phyloP scores from a whole-genome alignment of 2,113 vertebrate genomes.

The Grammomys dolichurus region DNA sequence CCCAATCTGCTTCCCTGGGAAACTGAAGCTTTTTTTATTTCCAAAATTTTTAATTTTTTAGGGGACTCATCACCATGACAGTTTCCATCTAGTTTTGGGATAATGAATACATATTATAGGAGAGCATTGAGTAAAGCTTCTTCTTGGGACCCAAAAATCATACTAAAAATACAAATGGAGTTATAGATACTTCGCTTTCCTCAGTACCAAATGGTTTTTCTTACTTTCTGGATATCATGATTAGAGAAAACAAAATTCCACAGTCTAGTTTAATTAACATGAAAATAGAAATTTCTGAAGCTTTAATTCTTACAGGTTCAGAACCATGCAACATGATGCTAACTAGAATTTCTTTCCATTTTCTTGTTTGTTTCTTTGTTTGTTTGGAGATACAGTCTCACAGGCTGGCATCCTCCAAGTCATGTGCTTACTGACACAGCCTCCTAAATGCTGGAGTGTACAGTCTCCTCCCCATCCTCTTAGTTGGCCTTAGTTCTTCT shows the following conservation, averaged over 20 bases:
- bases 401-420: not conserved
- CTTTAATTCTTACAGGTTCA: not conserved
- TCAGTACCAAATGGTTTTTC: not conserved
- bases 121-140: not conserved
- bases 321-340: not conserved
- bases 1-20: too few relatives aligned
- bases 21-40: too few relatives aligned
- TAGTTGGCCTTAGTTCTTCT: conserved; percentile 66
- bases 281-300: not conserved
- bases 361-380: too few relatives aligned
- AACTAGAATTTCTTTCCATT: not conserved
- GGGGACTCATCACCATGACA: not conserved
- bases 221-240: not conserved
- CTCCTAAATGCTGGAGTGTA: not conserved
- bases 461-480: too few relatives aligned
- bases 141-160: not conserved
- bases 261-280: not conserved
- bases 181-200: not conserved
- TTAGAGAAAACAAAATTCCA: not conserved
- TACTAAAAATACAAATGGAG: not conserved
- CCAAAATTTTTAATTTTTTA: too few relatives aligned
- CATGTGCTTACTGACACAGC: not conserved
- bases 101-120: not conserved
- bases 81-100: not conserved
- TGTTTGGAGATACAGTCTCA: not conserved